Evolutionary conservation across 2,797 vertebrate genomes (phyloP).

Genomic region (Hemitrygon akajei): DNA sequence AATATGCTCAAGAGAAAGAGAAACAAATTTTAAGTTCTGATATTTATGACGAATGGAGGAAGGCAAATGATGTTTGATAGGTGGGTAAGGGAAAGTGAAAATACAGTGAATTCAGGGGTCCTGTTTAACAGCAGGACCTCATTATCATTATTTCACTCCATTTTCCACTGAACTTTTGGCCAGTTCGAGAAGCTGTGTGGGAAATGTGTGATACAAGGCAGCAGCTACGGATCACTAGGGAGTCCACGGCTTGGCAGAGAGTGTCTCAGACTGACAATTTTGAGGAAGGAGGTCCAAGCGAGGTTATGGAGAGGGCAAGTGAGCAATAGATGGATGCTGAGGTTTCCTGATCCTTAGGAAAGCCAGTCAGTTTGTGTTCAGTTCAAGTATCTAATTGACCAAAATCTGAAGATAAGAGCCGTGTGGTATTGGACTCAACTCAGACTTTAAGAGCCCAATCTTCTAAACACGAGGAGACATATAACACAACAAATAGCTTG

Average conservation of each 20-base stretch:
- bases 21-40: background rate
- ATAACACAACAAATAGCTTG: background rate
- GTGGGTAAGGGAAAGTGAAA: background rate
- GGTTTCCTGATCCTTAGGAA: too few relatives aligned
- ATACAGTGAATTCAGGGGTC: background rate
- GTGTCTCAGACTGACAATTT: background rate
- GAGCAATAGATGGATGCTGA: too few relatives aligned
- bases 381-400: too few relatives aligned
- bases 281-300: background rate
- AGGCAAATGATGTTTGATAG: background rate
- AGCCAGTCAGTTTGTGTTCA: too few relatives aligned
- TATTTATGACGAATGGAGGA: background rate
- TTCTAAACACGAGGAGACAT: background rate
- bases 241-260: background rate
- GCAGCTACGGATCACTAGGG: background rate
- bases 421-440: background rate
- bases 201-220: background rate
- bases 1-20: background rate
- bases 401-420: background rate
- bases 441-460: background rate
- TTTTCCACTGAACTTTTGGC: background rate
- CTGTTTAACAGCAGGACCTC: background rate
- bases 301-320: background rate
- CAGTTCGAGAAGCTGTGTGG: background rate
- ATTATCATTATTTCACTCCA: background rate